Base-by-base conservation (phyloP, 2,797 vertebrate species). In the Cryptoprocta ferox region DNA sequence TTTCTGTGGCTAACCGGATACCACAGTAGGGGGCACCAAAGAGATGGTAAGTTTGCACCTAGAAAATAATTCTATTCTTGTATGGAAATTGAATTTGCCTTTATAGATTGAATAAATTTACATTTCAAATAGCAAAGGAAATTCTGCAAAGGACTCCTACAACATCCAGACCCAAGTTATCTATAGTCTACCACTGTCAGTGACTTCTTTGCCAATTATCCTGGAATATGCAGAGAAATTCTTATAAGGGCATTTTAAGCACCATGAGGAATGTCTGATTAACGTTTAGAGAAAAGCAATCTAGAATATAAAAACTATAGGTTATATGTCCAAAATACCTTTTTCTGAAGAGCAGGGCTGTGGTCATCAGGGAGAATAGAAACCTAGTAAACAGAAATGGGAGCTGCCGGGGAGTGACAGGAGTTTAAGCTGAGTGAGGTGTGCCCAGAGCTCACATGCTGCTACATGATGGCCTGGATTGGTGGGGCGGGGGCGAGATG, bases 11-110 rank as follows among this genome's bases (percentile, higher is more conserved):
- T 79, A 89, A 53, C 28, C 73, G 75, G 12, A 48, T 70, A 65
- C 59, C 86, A 21, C 45, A 56, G 32, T 37, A 87, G 71, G 80
- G 53, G n/a, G 24, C 85, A 68, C 92, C 81, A 76, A 70, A 95
- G 63, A 92, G 70, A 48, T 37, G 21, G 14, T 50, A 84, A 73
- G 2, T 93, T 50, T 88, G n/a, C 15, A 82, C 61, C 45, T 39
- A 88, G 85, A 92, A 92, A 95, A 70, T 73, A 84, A 87, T 94
- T 89, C 48, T 81, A 71, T 71, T 95, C 96, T 93, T 90, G 16
- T 42, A 53, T 24, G 50, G 50, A 92, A 63, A 89, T 50, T 68
- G 75, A 79, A 59, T 96, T 94, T 89, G 61, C 32, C 75, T 92
- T 89, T 82, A 86, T 26, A 59, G 30, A n/a, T 9, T 42, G 75